These are phyloP conservation scores for Mallotus villosus DNA, from an alignment of 2,797 vertebrate genomes.

Conservation along the genomic window DNA sequence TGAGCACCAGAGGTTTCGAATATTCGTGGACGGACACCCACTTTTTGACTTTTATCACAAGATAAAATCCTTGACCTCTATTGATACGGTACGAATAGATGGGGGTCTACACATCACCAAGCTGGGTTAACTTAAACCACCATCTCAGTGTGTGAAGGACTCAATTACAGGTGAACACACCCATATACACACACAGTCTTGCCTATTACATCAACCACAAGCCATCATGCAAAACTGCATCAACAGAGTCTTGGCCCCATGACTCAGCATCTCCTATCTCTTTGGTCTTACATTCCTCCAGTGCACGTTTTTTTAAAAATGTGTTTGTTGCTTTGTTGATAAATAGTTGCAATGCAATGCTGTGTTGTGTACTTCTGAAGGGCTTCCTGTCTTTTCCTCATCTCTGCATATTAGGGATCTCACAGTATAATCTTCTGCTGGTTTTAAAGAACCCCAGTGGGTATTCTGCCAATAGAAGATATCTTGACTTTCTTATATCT, in stretches of 20 bases:
- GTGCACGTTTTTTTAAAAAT: not conserved
- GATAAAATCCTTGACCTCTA: constrained; percentile 90
- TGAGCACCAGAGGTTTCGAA: constrained; percentile 95
- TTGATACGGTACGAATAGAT: constrained; percentile 94
- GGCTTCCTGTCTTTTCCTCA: constrained; percentile 17
- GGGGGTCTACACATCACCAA: constrained; percentile 98
- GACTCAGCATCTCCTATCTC: constrained; percentile 23
- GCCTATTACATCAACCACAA: constrained; percentile 42
- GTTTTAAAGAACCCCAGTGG: constrained; percentile 22
- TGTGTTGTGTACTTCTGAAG: constrained; percentile 34
- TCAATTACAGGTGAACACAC: constrained; percentile 56
- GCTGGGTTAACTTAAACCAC: constrained; percentile 80
- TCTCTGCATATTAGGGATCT: constrained; percentile 54
- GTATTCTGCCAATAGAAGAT: constrained; percentile 19
- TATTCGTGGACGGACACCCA: constrained; percentile 98
- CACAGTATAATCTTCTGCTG: constrained; percentile 40
- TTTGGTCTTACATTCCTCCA: constrained; percentile 19
- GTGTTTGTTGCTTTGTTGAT: constrained; percentile 31
- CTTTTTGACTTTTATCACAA: constrained; percentile 99
- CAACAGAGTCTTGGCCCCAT: constrained; percentile 39
- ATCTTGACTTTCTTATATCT: too few relatives aligned
- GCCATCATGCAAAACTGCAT: constrained; percentile 60
- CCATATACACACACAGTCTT: constrained; percentile 24
- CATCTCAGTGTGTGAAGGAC: constrained; percentile 57
- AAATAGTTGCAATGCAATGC: constrained; percentile 44